Conservation (phyloP, 1,140 invertebrate species). For the Glossosoma conforme region DNA sequence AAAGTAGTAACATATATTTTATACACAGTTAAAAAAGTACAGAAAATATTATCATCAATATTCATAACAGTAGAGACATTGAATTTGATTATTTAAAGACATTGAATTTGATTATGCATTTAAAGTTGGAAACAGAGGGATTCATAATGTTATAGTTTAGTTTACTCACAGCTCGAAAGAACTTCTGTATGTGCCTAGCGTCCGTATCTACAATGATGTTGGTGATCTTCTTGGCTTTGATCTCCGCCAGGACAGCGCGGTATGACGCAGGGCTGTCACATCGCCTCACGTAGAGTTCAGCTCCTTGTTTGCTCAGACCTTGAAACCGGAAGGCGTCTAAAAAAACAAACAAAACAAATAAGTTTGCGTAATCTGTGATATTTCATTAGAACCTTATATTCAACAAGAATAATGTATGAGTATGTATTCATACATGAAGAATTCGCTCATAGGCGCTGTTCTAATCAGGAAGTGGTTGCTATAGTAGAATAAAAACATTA, state of each 20-base stretch:
- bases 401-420: too few relatives aligned
- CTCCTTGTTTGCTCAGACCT: conserved; percentile 63
- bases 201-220: conserved; percentile 83
- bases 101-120: too few relatives aligned
- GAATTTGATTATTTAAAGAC: too few relatives aligned
- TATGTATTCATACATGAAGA: too few relatives aligned
- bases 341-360: conserved; percentile 25
- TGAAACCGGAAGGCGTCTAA: conserved; percentile 85
- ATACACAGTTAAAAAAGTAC: too few relatives aligned
- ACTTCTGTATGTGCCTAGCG: conserved; percentile 66
- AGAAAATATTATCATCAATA: too few relatives aligned
- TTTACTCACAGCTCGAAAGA: conserved; percentile 79
- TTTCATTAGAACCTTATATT: too few relatives aligned
- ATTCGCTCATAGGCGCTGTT: too few relatives aligned
- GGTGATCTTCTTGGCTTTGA: conserved; percentile 76
- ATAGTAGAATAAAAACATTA: too few relatives aligned
- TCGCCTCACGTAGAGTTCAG: conserved; percentile 82
- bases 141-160: neutral
- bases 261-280: conserved; percentile 65
- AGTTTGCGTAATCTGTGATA: neutral
- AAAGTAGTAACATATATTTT: too few relatives aligned
- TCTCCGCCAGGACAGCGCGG: conserved; percentile 70
- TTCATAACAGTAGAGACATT: too few relatives aligned
- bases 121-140: neutral
- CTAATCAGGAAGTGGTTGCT: too few relatives aligned